Base-by-base conservation (phyloP, 2,797 vertebrate genomes). In the Geotria australis region DNA sequence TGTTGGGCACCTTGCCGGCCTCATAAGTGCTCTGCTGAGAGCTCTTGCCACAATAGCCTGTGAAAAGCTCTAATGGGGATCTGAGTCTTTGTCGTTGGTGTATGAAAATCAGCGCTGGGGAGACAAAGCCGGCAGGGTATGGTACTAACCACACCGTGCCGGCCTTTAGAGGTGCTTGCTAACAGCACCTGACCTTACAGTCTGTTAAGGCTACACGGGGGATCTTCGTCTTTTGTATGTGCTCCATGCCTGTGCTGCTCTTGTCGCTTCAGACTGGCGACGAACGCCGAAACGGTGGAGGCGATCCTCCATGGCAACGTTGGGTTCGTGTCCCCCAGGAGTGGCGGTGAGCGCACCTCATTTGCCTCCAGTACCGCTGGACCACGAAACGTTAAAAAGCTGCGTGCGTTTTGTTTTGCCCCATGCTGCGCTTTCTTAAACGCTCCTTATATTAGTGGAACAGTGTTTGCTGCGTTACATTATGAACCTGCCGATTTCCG, bases 301-400 rank as follows among this genome's bases (percentile, higher is more conserved):
- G 91, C 83, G 62, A 82, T 98, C 66, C 80, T 98, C 57, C 85
- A 79, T n/a, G 88, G 91, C 63, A 79, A 75, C 47, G 89, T 96
- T 65, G 91, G 91, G 46, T 76, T 82, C 68, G 71, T 98, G 63
- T 84, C 83, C 57, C 77, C 82, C 47, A 76, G 86, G 62, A 91
- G 84, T n/a, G 89, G 88, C 59, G 89, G 77, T 79, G 77, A 45
- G 65, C 61, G 47, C 9, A n/a, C 55, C 55, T 24, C 58, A 10
- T 56, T n/a, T 51, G 51, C 48, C 46, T 51, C 8, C 2, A 13
- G 10, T 24, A 47, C 47, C 5, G 24, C 24, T 56, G n/a, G 56
- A 46, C n/a, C 9, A 13, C 11, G 12, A 24, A 58, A 45, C 14
- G 15, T 58, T 10, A 7, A 8, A 14, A 13, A 10, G 47, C 53